A percentile compares a stretch with the other conserved stretches of the same genome.
Evolutionary conservation across 2,888 invertebrate species (phyloP).

Genomic region (Rapana venosa): DNA sequence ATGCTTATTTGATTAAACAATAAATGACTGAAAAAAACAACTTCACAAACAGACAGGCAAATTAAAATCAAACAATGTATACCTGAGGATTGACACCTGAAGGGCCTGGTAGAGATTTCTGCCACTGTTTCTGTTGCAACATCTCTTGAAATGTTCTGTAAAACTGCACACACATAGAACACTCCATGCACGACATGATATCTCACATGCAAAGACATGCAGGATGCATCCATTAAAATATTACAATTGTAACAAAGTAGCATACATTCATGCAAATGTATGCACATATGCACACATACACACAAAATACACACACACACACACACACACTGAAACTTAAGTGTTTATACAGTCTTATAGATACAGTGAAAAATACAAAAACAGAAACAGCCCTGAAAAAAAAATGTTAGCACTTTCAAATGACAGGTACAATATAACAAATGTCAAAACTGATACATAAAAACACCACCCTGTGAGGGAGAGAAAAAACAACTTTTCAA

Average conservation of each 20-base stretch:
- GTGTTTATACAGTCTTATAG: too few relatives aligned
- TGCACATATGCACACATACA: not conserved
- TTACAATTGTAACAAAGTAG: not conserved
- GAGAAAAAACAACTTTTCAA: too few relatives aligned
- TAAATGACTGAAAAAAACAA: too few relatives aligned
- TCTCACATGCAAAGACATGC: not conserved
- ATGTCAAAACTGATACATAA: too few relatives aligned
- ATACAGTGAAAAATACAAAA: too few relatives aligned
- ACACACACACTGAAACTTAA: not conserved
- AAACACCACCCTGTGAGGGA: too few relatives aligned
- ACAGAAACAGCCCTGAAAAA: too few relatives aligned
- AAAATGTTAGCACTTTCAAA: too few relatives aligned
- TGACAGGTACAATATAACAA: too few relatives aligned
- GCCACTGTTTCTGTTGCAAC: conserved; percentile 67
- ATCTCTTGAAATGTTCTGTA: conserved; percentile 65
- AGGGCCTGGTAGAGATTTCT: conserved; percentile 56
- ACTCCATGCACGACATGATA: not conserved
- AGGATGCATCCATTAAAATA: too few relatives aligned
- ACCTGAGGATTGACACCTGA: conserved; percentile 45
- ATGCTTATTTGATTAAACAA: too few relatives aligned
- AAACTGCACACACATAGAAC: conserved; percentile 59
- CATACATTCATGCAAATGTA: not conserved
- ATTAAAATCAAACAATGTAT: not conserved
- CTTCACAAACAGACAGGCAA: too few relatives aligned
- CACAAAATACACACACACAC: not conserved